Evolutionary conservation across 1,140 invertebrate genomes (phyloP).

Genomic region (Leptoteleia sp.): DNA sequence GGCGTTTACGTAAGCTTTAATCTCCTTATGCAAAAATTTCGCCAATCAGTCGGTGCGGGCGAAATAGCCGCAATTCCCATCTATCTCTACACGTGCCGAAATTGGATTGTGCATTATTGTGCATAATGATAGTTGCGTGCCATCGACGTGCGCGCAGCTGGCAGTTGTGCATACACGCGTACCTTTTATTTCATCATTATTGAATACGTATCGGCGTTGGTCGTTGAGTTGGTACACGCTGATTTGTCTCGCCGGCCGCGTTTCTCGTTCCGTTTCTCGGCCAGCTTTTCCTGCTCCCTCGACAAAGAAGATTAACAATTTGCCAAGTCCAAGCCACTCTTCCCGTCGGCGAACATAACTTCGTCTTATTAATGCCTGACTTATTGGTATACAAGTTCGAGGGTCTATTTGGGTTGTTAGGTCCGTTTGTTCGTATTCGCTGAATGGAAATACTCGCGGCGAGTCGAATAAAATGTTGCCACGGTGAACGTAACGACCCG

Average conservation of each 20-base stretch:
- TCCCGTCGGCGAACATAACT: conserved; percentile 21
- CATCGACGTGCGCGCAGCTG: conserved; percentile 45
- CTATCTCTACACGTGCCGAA: conserved; percentile 55
- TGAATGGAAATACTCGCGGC: too few relatives aligned
- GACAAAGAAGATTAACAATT: conserved; percentile 35
- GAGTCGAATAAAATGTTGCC: neutral
- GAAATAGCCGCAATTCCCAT: conserved; percentile 31
- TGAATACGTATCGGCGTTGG: conserved; percentile 70
- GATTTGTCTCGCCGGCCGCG: conserved; percentile 27
- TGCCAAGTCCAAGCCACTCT: conserved; percentile 1
- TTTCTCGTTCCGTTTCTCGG: conserved; percentile 21
- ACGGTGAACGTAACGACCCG: neutral
- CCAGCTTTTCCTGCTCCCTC: conserved; percentile 26
- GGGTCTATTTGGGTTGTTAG: too few relatives aligned
- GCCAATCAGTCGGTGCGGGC: conserved; percentile 44
- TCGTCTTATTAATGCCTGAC: neutral
- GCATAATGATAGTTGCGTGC: conserved; percentile 57
- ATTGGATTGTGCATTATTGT: conserved; percentile 58
- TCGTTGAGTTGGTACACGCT: too few relatives aligned
- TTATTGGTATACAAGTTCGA: too few relatives aligned
- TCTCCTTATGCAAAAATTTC: conserved; percentile 35
- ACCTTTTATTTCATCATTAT: conserved; percentile 76
- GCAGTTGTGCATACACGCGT: conserved; percentile 58
- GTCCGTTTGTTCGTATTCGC: too few relatives aligned
- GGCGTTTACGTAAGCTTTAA: too few relatives aligned